Conservation (phyloP, 2,797 vertebrate species). For the Thripadectes ignobilis region DNA sequence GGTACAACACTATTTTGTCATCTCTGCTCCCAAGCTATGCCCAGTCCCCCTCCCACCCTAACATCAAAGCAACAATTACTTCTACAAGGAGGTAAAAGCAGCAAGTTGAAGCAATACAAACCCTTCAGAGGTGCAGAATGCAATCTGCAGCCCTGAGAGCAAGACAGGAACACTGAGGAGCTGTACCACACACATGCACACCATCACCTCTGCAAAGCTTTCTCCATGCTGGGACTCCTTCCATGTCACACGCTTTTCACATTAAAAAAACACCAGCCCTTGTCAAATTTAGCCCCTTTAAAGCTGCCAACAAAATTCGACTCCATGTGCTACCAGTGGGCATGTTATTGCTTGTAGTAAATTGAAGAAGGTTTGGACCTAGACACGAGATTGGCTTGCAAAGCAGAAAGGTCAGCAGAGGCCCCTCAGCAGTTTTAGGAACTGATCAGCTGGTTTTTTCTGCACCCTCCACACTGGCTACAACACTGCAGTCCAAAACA, state of each 20-base stretch:
- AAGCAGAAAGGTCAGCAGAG: not conserved
- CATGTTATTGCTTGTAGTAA: conserved; percentile 46
- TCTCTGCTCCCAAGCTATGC: not conserved
- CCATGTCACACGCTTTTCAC: not conserved
- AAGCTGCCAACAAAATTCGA: not conserved
- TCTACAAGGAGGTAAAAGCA: not conserved
- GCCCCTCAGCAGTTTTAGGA: not conserved
- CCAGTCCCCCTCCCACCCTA: not conserved
- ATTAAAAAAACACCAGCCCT: not conserved
- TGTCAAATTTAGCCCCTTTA: not conserved
- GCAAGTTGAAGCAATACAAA: not conserved
- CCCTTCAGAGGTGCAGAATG: not conserved
- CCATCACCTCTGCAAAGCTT: not conserved
- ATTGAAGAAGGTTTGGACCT: not conserved
- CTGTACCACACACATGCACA: fast-evolving
- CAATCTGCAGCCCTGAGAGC: not conserved
- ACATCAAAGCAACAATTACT: not conserved
- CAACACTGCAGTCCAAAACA: not conserved
- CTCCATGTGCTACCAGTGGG: not conserved
- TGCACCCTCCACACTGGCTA: not conserved
- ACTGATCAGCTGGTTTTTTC: not conserved
- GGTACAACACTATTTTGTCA: not conserved
- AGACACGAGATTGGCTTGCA: not conserved
- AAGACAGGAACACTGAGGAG: not conserved
- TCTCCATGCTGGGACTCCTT: not conserved